These are phyloP conservation scores for Prosopocoilus inquinatus DNA, from an alignment of 2,888 invertebrate genomes.

Conservation along the genomic window DNA sequence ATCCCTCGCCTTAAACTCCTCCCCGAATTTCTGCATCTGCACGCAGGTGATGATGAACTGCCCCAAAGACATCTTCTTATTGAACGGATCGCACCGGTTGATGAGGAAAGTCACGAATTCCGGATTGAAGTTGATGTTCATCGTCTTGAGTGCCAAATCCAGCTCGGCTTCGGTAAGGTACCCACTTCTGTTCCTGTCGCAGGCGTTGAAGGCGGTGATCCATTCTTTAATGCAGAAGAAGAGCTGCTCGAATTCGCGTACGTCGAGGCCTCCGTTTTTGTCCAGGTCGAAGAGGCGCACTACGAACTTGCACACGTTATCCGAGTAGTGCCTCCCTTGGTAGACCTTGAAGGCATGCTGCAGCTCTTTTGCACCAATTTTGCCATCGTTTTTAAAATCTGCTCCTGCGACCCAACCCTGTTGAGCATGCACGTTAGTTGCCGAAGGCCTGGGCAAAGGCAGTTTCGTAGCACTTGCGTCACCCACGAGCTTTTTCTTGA, in stretches of 20 bases:
- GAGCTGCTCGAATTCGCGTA: slow-evolving; percentile 81
- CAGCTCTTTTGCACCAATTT: slow-evolving; percentile 75
- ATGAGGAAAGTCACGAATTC: slow-evolving; percentile 74
- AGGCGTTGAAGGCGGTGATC: slow-evolving; percentile 79
- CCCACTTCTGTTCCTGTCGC: slow-evolving; percentile 81
- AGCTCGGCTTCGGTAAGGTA: slow-evolving; percentile 79
- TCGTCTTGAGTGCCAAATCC: slow-evolving; percentile 52
- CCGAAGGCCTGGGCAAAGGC: too few relatives aligned
- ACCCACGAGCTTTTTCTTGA: too few relatives aligned
- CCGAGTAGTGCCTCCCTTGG: slow-evolving; percentile 80
- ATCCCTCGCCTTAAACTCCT: slow-evolving; percentile 45
- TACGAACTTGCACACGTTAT: slow-evolving; percentile 82
- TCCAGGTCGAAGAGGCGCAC: slow-evolving; percentile 89
- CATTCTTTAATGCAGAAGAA: slow-evolving; percentile 88
- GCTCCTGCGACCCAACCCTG: slow-evolving; percentile 14
- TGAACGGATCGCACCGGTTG: slow-evolving; percentile 65
- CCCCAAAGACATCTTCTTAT: slow-evolving; percentile 52
- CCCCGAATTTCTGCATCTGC: slow-evolving; percentile 47
- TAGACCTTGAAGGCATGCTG: slow-evolving; percentile 80
- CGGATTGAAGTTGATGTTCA: slow-evolving; percentile 80
- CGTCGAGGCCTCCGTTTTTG: slow-evolving; percentile 76
- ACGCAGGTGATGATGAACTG: slow-evolving; percentile 47
- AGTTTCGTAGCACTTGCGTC: too few relatives aligned
- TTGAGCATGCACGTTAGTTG: too few relatives aligned
- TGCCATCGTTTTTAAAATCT: slow-evolving; percentile 52